Evolutionary conservation across 2,797 vertebrate species (phyloP).

Genomic region (Sebastes matsubarae): DNA sequence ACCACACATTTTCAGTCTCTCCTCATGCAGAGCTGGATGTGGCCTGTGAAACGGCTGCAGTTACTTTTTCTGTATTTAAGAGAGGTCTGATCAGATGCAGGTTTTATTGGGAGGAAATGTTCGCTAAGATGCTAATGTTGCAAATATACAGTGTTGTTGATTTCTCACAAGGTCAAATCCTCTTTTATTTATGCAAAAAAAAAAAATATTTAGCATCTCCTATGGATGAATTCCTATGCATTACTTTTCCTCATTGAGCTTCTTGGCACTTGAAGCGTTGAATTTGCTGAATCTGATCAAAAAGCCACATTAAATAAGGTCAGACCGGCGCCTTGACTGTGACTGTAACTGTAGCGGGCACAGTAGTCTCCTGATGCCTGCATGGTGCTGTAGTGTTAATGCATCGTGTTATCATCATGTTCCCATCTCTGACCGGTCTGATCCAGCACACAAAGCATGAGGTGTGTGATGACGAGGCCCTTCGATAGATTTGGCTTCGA

Average conservation of each 20-base stretch:
- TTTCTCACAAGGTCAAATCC: neutral
- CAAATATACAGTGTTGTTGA: neutral
- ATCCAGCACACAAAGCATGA: neutral
- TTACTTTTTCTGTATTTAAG: neutral
- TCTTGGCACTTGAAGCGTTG: neutral
- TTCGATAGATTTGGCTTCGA: neutral
- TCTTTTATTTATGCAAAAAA: neutral
- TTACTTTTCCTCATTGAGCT: neutral
- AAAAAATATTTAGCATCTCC: neutral
- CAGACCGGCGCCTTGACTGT: neutral
- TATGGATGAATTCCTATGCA: neutral
- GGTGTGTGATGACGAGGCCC: neutral
- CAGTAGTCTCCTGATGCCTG: neutral
- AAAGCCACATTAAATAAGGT: neutral
- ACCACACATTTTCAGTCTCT: neutral
- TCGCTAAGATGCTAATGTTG: neutral
- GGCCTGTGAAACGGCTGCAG: neutral
- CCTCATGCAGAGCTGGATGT: neutral
- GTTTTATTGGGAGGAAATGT: neutral
- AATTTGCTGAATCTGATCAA: neutral
- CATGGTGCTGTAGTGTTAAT: neutral
- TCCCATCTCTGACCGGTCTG: conserved; percentile 16
- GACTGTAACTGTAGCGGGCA: neutral
- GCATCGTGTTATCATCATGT: conserved; percentile 6
- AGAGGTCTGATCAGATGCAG: neutral